Evolutionary conservation across 1,140 invertebrate genomes (phyloP).

Genomic region (Gonatopus flavifemur): DNA sequence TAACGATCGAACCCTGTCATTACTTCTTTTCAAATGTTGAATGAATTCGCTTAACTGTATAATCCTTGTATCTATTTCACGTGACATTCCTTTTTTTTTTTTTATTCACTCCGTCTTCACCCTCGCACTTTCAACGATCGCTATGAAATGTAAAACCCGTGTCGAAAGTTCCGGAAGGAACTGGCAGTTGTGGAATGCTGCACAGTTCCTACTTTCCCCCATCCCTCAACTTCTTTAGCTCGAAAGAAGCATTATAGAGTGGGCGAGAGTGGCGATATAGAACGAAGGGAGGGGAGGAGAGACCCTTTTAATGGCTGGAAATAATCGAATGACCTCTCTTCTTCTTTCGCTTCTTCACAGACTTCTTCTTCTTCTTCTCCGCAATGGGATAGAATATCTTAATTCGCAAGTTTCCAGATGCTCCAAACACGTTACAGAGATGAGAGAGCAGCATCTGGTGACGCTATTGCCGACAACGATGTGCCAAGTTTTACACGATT

Average conservation of each 20-base stretch:
- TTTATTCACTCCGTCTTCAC: not conserved
- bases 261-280: conserved; percentile 6
- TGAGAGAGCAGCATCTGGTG: conserved; percentile 18
- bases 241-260: conserved; percentile 14
- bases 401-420: conserved; percentile 41
- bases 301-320: conserved; percentile 39
- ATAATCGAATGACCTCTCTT: conserved; percentile 40
- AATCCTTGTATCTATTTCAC: no score
- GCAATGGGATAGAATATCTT: conserved; percentile 30
- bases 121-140: not conserved
- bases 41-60: no score
- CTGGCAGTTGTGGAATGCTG: conserved; percentile 8
- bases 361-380: not conserved
- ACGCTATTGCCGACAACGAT: conserved; percentile 3
- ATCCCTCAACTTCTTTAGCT: conserved; percentile 9
- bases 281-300: not conserved
- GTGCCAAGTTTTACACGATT: no score
- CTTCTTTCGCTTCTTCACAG: conserved; percentile 2
- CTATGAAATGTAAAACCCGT: conserved; percentile 54
- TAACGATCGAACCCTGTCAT: no score
- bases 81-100: not conserved
- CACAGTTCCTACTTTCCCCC: no score
- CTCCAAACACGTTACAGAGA: not conserved
- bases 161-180: conserved; percentile 47
- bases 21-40: no score